Evolutionary conservation across 2,888 invertebrate species (phyloP), one percentile per base, ranked within the genome.

Genomic region (Apamea sordens): DNA sequence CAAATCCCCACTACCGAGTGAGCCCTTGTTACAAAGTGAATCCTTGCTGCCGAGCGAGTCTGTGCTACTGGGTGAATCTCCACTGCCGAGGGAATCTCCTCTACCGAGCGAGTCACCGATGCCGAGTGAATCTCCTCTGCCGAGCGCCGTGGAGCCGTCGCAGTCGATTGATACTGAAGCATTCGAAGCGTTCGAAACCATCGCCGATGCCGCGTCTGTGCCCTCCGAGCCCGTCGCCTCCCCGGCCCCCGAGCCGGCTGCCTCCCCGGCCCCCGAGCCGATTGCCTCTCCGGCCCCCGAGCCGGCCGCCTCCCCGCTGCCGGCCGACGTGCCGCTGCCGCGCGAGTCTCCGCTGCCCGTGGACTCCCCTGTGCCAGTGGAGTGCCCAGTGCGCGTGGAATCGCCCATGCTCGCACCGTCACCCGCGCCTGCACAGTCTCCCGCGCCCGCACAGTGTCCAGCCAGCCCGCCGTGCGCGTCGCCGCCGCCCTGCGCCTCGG

Each of bases 11-110:
- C 47, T 89, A 59, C 89, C 88, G 41, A 79, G 80, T 75, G 90
- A 90, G 50, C 89, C 90, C 13, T 88, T 89, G 50, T 56, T 90
- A 36, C 83, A 85, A 10, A 78, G 71, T 61, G 91, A 90, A 47
- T 79, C 90, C 0, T 82, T 89, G 69, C 69, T 87, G 36, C 89
- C 86, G 32, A 78, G 79, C 13, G 89, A 90, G 18, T 78, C 78
- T 24, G 68, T 77, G 32, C 15, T 81, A 8, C 76, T 74, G 80
- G 89, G 59, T 18, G 93, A 81, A 90, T 93, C 71, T 61, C 90
- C 73, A 79, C 50, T 90, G 32, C 89, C 88, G 5, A 73, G 61
- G 2, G 91, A 90, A 47, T 82, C 90, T 0, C 87, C 89, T 63
- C 74, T 89, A 53, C 89, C 85, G 13, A 82, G 82, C 18, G 89